Evolutionary conservation across 2,888 invertebrate genomes (phyloP), one percentile per base, ranked within the genome.

Genomic region (Cheilosia variabilis): DNA sequence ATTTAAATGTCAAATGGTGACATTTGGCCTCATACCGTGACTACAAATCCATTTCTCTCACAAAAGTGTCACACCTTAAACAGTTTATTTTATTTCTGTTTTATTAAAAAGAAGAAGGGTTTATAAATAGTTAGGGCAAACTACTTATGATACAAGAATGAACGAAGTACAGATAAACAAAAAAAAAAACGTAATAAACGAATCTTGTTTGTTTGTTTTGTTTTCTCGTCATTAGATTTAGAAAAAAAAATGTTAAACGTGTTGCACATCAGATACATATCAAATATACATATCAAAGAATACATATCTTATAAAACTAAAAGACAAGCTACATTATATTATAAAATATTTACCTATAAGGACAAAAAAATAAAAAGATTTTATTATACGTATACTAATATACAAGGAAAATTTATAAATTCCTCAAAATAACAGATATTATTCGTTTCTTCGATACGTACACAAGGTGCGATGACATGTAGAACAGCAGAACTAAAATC

Each of bases 121-220:
- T 55, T 55, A 62, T 83, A 71, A 72, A 76, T 77, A 75, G 65
- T 84, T 65, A 86, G 86, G 88, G 77, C 87, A 86, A 88, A 88
- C 87, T 88, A 84, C 87, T 87, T 82, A 78, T 57, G 41, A 55
- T 62, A 78, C 52, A 60, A 9, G 55, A 55, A 73, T 34, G 47
- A 73, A 69, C n/a, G 45, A 87, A 77, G 55, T 77, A 69, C 73
- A 69, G 9, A 72, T 43, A 53, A 17, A 58, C 72, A 78, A 57
- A 69, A 58, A 75, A 78, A 53, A 65, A 55, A 19, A 13, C 27
- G 27, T 43, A 15, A 31, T 9, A 53, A 73, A 53, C 45, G 53
- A 63, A 75, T 24, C 34, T 60, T n/a, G n/a, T n/a, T n/a, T n/a
- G n/a, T n/a, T n/a, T n/a, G n/a, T n/a, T 60, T 71, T 52, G 5